Conservation (phyloP, 2,113 vertebrate genomes). For the Hucho hucho region DNA sequence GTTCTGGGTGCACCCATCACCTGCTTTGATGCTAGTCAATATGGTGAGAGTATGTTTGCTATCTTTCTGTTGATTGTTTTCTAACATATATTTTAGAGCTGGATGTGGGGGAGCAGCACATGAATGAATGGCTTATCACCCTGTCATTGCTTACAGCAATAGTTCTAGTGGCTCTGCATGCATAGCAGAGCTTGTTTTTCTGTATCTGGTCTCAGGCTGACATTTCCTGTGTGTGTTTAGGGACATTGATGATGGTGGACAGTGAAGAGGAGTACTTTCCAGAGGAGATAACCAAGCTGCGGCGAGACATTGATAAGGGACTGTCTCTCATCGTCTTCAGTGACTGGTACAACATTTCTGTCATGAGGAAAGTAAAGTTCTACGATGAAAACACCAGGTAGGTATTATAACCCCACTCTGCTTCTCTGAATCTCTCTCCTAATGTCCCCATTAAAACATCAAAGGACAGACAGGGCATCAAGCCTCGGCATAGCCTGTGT, state of each 20-base stretch:
- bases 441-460: conserved; percentile 73
- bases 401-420: not conserved
- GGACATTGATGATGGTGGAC: conserved; percentile 95
- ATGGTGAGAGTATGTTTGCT: conserved; percentile 76
- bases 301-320: conserved; percentile 92
- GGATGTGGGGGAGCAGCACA: no score
- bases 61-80: not conserved
- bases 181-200: no score
- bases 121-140: no score
- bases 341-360: conserved; percentile 99
- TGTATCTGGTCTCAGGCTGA: not conserved
- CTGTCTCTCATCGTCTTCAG: conserved; percentile 92
- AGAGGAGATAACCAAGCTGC: conserved; percentile 91
- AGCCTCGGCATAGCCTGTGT: conserved; percentile 78
- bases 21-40: conserved; percentile 96
- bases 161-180: no score
- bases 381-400: conserved; percentile 99
- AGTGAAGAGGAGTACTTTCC: conserved; percentile 99
- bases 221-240: conserved; percentile 57
- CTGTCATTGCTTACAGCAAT: no score
- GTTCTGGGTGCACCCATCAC: conserved; percentile 95
- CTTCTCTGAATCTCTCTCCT: no score
- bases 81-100: no score
- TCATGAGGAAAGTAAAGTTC: conserved; percentile 99
- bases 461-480: conserved; percentile 40